Evolutionary conservation across 2,888 invertebrate species (phyloP).

Genomic region (Microplitis deprimator): DNA sequence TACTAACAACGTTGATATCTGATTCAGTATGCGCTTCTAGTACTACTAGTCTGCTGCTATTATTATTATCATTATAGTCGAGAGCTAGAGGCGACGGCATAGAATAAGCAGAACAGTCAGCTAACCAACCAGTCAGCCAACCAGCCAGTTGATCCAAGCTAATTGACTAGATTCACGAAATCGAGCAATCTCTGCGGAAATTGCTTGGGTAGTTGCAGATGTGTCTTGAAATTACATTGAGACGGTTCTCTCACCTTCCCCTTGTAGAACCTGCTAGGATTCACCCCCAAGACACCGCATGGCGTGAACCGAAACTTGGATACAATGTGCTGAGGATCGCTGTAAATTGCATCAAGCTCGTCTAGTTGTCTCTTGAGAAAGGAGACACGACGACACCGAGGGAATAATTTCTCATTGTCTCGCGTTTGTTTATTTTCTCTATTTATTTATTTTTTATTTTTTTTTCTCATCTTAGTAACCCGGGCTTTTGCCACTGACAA

Average conservation of each 20-base stretch:
- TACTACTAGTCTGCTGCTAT: not conserved
- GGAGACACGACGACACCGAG: slow-evolving; percentile 27
- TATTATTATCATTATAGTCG: not conserved
- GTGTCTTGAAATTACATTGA: slow-evolving; percentile 22
- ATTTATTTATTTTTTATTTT: slow-evolving; percentile 27
- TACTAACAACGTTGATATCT: not conserved
- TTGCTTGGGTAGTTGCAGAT: slow-evolving; percentile 17
- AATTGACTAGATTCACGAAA: slow-evolving; percentile 19
- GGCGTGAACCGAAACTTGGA: slow-evolving; percentile 41
- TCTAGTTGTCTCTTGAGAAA: slow-evolving; percentile 25
- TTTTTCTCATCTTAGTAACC: not conserved
- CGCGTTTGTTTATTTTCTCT: slow-evolving; percentile 16
- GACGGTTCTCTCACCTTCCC: not conserved
- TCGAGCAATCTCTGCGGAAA: slow-evolving; percentile 13
- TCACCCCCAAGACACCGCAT: slow-evolving; percentile 37
- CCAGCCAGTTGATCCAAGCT: slow-evolving; percentile 18
- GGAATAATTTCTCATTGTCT: slow-evolving; percentile 27
- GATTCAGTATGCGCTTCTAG: not conserved
- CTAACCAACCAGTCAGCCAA: slow-evolving; percentile 2
- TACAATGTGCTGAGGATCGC: slow-evolving; percentile 34
- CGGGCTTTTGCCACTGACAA: not conserved
- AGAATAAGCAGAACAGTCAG: not conserved
- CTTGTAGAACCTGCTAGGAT: slow-evolving; percentile 16
- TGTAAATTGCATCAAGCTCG: slow-evolving; percentile 45
- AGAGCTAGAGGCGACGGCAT: not conserved